A percentile compares a stretch with the other conserved stretches of the same genome.
Conservation (phyloP, 2,113 vertebrate genomes). For the Potamarius usumacintae region DNA sequence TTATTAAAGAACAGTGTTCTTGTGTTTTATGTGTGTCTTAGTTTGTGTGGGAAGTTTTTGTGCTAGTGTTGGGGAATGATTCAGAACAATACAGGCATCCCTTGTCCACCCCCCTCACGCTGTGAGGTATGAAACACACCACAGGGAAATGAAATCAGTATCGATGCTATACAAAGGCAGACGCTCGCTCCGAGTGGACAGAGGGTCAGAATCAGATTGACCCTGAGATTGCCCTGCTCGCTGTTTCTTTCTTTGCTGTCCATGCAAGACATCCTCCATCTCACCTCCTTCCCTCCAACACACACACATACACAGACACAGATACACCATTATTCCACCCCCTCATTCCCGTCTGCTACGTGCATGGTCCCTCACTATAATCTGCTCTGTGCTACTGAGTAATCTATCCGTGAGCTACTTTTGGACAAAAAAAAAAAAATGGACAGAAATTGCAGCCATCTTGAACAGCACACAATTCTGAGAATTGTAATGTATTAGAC, state of each 20-base stretch:
- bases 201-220: conserved; percentile 15
- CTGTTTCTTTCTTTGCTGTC: conserved; percentile 5
- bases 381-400: background rate
- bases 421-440: background rate
- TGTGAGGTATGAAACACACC: conserved; percentile 10
- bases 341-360: background rate
- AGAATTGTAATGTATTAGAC: background rate
- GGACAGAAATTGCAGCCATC: background rate
- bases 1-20: background rate
- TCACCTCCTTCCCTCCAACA: conserved; percentile 6
- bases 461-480: background rate
- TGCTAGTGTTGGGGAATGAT: background rate
- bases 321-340: conserved; percentile 20
- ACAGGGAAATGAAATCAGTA: conserved; percentile 22
- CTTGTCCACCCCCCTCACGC: background rate
- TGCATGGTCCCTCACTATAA: conserved; percentile 15
- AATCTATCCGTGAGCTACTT: background rate
- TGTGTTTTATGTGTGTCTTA: background rate
- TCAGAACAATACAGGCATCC: conserved; percentile 10
- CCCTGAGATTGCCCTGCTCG: conserved; percentile 30
- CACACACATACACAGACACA: conserved; percentile 17
- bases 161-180: conserved; percentile 18
- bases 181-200: background rate
- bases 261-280: conserved; percentile 8
- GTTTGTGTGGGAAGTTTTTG: background rate